Evolutionary conservation across 2,113 vertebrate species (phyloP).

Genomic region (Numida meleagris): DNA sequence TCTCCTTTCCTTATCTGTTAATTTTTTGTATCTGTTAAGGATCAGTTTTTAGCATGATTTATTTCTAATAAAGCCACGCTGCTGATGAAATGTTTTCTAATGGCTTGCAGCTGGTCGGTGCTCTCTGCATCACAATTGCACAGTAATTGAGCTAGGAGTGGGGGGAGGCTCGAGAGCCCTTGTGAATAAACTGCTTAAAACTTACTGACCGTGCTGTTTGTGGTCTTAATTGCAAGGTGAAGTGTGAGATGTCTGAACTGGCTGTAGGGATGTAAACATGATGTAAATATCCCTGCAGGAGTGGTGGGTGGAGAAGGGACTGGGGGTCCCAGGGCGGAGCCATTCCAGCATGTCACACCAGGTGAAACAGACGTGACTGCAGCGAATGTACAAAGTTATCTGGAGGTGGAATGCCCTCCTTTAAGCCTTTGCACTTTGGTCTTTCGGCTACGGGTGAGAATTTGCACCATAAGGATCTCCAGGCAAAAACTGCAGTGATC

Average conservation of each 20-base stretch:
- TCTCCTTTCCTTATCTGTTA: neutral
- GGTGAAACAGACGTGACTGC: neutral
- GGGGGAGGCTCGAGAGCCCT: neutral
- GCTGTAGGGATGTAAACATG: neutral
- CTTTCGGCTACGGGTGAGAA: constrained; percentile 56
- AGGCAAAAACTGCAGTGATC: constrained; percentile 70
- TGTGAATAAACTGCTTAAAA: constrained; percentile 39
- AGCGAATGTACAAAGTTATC: constrained; percentile 67
- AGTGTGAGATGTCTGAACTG: neutral
- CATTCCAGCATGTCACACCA: neutral
- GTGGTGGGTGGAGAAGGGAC: neutral
- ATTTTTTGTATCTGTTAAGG: constrained; percentile 44
- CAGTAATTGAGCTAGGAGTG: neutral
- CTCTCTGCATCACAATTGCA: constrained; percentile 21
- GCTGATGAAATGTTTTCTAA: neutral
- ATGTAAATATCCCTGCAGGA: no score
- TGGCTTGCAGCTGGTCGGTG: neutral
- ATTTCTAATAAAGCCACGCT: constrained; percentile 62
- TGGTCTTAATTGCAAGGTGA: neutral
- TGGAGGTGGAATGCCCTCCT: constrained; percentile 54
- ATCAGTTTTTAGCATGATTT: constrained; percentile 49
- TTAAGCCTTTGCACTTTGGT: constrained; percentile 58
- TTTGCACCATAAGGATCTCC: constrained; percentile 47
- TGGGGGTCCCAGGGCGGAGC: no score
- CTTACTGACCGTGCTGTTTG: neutral